Base-by-base conservation (phyloP, 2,888 invertebrate species). In the Aricia artaxerxes region DNA sequence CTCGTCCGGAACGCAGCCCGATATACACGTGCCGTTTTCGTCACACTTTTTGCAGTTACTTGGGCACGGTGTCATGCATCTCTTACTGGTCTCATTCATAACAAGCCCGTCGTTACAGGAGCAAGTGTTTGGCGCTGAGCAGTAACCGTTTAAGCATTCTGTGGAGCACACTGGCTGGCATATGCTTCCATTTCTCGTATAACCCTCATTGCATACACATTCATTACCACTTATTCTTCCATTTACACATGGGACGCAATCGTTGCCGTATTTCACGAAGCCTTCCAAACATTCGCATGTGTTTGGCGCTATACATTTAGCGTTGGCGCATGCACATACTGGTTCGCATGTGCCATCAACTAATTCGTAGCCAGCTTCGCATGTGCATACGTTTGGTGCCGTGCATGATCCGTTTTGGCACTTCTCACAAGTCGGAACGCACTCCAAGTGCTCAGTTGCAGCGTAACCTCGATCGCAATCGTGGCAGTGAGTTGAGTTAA, bases 161-260 rank as follows among this genome's bases (percentile, higher is more conserved):
- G 81, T 60, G 4, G 16, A 79, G 82, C 90, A 91, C 1, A 80
- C 73, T 7, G 90, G 88, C 6, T 79, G 77, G 80, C 90, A 89
- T 53, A 73, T 81, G n/a, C 81, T 83, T 6, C 82, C 81, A 9
- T 57, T 53, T 80, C 90, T 90, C 9, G 88, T 85, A 83, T 92
- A 96, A 0, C 96, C 96, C 2, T 88, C 84, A 35, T 91, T 88
- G 84, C 97, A 97, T 44, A 87, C 91, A 86, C 97, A 97, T 1
- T 92, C 88, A 76, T 96, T 95, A 0, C 94, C 95, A 0, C 94
- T 82, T 82, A 92, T 92, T 24, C 81, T 80, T 5, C 91, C 90
- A 79, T 91, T 93, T 82, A 95, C 85, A 79, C 85, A 86, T 16
- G 85, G 84, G 40, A 79, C 80, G 64, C 86, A 85, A 38, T 78